A percentile compares a stretch with the other conserved stretches of the same genome.
Conservation (phyloP, 2,888 invertebrate species). For the Harpalus rufipes region DNA sequence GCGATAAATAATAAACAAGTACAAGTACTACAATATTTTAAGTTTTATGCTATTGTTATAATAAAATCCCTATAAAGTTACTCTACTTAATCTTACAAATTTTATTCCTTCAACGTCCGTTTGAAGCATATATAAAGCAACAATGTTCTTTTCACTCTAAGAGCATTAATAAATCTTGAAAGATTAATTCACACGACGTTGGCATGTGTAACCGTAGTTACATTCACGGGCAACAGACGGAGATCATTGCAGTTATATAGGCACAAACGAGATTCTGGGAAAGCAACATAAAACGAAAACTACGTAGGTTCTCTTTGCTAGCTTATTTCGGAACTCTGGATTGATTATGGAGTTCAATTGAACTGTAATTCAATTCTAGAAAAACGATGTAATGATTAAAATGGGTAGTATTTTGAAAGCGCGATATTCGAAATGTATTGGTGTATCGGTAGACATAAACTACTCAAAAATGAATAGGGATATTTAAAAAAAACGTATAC, state of each 20-base stretch:
- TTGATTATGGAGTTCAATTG: background rate
- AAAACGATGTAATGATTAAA: too few relatives aligned
- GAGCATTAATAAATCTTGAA: slow-evolving; percentile 28
- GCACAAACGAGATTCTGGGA: background rate
- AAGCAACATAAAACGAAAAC: slow-evolving; percentile 8
- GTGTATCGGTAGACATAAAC: too few relatives aligned
- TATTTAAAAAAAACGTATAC: too few relatives aligned
- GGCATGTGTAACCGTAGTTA: slow-evolving; percentile 22
- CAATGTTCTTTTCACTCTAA: background rate
- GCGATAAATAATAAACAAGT: too few relatives aligned
- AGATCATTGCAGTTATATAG: slow-evolving; percentile 22
- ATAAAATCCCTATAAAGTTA: background rate
- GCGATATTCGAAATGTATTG: too few relatives aligned
- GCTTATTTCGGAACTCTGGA: background rate
- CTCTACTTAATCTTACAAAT: background rate
- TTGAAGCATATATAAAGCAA: background rate
- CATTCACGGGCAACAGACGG: slow-evolving; percentile 22
- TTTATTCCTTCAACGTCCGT: background rate
- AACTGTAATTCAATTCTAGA: background rate
- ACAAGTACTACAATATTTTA: too few relatives aligned
- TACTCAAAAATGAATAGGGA: too few relatives aligned
- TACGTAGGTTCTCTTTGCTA: background rate
- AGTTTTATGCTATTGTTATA: background rate
- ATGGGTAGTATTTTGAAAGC: too few relatives aligned
- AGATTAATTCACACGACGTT: slow-evolving; percentile 44